Conservation (phyloP, 1,140 invertebrate species). For the Tetranychus cinnabarinus region DNA sequence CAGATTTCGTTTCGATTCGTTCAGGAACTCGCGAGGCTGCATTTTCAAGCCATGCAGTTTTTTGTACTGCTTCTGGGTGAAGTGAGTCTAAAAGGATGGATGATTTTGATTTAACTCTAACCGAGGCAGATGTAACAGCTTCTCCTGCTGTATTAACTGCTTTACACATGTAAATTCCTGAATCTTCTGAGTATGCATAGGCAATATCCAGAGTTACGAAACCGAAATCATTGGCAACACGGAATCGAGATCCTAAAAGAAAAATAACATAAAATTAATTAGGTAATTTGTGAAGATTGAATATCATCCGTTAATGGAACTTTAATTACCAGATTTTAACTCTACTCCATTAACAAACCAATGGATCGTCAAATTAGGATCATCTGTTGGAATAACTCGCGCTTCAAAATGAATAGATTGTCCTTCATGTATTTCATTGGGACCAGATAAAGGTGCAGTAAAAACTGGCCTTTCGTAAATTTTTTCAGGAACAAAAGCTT, state of each 20-base stretch:
- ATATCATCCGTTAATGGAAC: too few relatives aligned
- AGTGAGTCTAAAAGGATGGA: slow-evolving; percentile 9
- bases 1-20: slow-evolving; percentile 23
- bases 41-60: neutral
- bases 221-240: slow-evolving; percentile 50
- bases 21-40: neutral
- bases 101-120: slow-evolving; percentile 42
- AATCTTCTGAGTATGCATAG: slow-evolving; percentile 25
- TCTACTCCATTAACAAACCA: slow-evolving; percentile 79
- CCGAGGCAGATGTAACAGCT: slow-evolving; percentile 54
- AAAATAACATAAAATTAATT: slow-evolving; percentile 27
- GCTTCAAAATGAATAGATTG: slow-evolving; percentile 78
- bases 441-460: neutral
- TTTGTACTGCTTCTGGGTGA: neutral
- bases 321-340: neutral
- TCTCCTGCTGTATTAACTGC: slow-evolving; percentile 24
- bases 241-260: slow-evolving; percentile 44
- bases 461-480: neutral
- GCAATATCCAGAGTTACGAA: slow-evolving; percentile 30
- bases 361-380: slow-evolving; percentile 81
- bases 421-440: slow-evolving; percentile 41
- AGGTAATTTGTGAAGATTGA: too few relatives aligned
- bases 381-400: slow-evolving; percentile 78
- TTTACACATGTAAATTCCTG: slow-evolving; percentile 26
- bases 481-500: slow-evolving; percentile 7